phyloP scores from a whole-genome alignment of 1,140 invertebrate species.

The Colletes latitarsis region DNA sequence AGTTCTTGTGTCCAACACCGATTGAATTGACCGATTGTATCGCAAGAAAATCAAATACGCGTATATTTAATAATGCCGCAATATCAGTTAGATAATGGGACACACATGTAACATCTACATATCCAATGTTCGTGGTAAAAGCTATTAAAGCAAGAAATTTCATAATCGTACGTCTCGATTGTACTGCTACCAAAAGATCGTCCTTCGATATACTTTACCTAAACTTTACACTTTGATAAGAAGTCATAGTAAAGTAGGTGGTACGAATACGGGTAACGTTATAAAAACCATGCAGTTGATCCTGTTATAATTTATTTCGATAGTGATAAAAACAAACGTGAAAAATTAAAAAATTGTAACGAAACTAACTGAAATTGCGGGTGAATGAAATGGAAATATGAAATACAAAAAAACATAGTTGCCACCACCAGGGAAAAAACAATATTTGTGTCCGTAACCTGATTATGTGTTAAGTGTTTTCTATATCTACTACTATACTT shows the following conservation, averaged over 20 bases:
- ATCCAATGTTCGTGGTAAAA: slow-evolving; percentile 21
- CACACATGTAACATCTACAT: slow-evolving; percentile 46
- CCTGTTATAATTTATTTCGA: slow-evolving; percentile 4
- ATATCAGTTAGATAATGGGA: slow-evolving; percentile 73
- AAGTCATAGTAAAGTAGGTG: slow-evolving; percentile 61
- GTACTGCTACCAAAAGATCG: neutral
- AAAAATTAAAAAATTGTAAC: slow-evolving; percentile 5
- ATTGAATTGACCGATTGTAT: slow-evolving; percentile 77
- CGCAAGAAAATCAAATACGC: slow-evolving; percentile 76
- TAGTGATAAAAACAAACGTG: slow-evolving; percentile 22
- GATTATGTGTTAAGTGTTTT: slow-evolving; percentile 44
- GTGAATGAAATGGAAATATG: slow-evolving; percentile 60
- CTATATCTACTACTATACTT: slow-evolving; percentile 29
- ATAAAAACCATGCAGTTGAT: neutral
- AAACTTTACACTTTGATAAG: slow-evolving; percentile 4
- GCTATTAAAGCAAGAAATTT: slow-evolving; percentile 3
- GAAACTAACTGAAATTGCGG: slow-evolving; percentile 69
- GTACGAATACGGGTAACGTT: slow-evolving; percentile 41
- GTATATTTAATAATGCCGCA: slow-evolving; percentile 77
- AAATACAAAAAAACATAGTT: slow-evolving; percentile 42
- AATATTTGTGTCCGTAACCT: slow-evolving; percentile 54
- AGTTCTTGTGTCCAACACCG: slow-evolving; percentile 86
- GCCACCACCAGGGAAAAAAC: slow-evolving; percentile 58
- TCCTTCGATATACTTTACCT: neutral
- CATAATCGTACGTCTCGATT: neutral